These are phyloP conservation scores for Agrochola circellaris DNA, from an alignment of 2,888 invertebrate genomes.

Conservation along the genomic window DNA sequence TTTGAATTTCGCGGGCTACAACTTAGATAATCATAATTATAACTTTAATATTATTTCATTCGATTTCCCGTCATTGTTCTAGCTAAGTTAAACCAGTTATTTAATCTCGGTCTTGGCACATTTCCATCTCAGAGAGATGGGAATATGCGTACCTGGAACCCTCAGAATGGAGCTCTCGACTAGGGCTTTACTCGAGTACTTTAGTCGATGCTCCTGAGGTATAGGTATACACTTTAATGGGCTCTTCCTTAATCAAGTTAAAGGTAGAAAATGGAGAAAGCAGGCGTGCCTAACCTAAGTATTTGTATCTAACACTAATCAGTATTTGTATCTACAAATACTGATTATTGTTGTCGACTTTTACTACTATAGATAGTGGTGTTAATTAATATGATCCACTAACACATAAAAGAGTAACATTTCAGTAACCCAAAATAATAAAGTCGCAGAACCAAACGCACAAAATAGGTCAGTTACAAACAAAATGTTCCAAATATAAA, in stretches of 20 bases:
- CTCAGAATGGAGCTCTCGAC: neutral
- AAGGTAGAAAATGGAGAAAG: neutral
- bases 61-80: neutral
- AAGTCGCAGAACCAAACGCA: neutral
- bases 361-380: neutral
- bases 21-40: neutral
- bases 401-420: neutral
- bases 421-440: neutral
- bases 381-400: neutral
- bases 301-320: no score
- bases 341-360: neutral
- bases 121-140: neutral
- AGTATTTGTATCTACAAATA: no score
- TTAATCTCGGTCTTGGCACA: conserved; percentile 8
- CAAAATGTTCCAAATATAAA: conserved; percentile 19
- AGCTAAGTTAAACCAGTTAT: neutral
- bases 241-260: neutral
- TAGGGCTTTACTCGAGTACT: conserved; percentile 22
- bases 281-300: no score
- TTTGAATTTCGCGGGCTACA: no score
- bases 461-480: conserved; percentile 21
- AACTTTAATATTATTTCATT: no score
- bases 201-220: neutral
- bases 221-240: neutral
- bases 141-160: neutral